Conservation (phyloP, 64 coral and sea anemone species). For the Catalaphyllia jardinei region DNA sequence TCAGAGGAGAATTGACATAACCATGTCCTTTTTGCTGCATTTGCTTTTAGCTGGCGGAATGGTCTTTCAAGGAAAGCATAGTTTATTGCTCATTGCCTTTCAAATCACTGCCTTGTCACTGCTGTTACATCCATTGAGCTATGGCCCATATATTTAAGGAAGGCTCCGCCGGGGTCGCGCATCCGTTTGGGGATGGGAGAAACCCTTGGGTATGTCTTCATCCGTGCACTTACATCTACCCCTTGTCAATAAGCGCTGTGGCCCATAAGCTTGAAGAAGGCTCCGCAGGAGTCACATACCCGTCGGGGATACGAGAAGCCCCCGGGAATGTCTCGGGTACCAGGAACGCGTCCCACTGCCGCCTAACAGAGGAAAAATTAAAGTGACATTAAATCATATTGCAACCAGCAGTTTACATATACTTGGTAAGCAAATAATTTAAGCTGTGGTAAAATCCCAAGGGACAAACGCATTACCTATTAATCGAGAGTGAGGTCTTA, state of each 20-base stretch:
- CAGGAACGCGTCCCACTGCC: slow-evolving; percentile 72
- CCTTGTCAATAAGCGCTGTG: slow-evolving; percentile 54
- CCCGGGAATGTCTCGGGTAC: slow-evolving; percentile 64
- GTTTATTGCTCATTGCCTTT: too few species aligned
- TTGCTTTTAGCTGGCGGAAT: too few species aligned
- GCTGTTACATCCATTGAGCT: neutral
- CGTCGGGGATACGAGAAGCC: slow-evolving; percentile 71
- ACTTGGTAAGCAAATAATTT: neutral
- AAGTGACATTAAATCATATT: neutral
- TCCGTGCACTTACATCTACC: neutral
- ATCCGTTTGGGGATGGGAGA: slow-evolving; percentile 69
- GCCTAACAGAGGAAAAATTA: slow-evolving; percentile 21
- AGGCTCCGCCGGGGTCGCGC: slow-evolving; percentile 21
- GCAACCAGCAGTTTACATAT: neutral
- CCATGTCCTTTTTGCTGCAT: too few species aligned
- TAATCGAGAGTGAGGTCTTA: too few species aligned
- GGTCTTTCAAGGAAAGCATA: too few species aligned
- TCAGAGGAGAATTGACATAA: too few species aligned
- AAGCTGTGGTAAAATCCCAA: too few species aligned
- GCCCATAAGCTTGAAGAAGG: slow-evolving; percentile 57
- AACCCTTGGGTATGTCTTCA: slow-evolving; percentile 1
- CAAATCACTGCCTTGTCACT: neutral
- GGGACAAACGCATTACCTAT: too few species aligned
- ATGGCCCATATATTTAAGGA: slow-evolving; percentile 33
- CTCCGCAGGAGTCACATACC: slow-evolving; percentile 20